Evolutionary conservation across 2,797 vertebrate genomes (phyloP), one percentile per base, ranked within the genome.

Genomic region (Darevskia nairensis): DNA sequence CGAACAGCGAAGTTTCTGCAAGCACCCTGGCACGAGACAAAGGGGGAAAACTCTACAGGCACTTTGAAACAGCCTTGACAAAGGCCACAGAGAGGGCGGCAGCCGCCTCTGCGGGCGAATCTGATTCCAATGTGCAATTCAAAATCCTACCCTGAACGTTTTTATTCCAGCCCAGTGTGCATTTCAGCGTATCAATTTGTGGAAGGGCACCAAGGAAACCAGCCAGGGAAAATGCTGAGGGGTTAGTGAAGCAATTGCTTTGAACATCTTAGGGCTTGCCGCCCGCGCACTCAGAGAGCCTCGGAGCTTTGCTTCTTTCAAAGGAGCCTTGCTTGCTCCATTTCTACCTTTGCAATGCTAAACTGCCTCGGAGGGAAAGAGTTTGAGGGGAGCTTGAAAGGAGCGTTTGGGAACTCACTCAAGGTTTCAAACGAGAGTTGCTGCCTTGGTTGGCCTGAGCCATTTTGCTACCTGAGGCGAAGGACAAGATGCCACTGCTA

Each of bases 201-300:
- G 17, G 76, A 90, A 92, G 86, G 87, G 94, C 92, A 84, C 21
- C 50, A 9, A 32, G 91, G 75, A 64, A 87, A 78, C 88, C 75
- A 68, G 75, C 68, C 55, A 80, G 82, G 79, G 84, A 82, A 90
- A 85, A 84, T 83, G 89, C 81, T 85, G 85, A 55, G 50, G 8
- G 50, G 88, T 80, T 89, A 32, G 85, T 88, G 80, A 89, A 80
- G 8, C 74, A 59, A 89, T 85, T 19, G 79, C 39, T 90, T 87
- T 72, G 69, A 87, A 75, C 69, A 75, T 68, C 61, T 88, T 10
- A 77, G 23, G 39, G 9, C n/a, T 46, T 25, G 10, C 5, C n/a
- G 25, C 55, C 74, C 8, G 23, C 41, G 32, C 10, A 39, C 25
- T 83, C 66, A 46, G 46, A 77, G 86, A 68, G 29, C 59, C 41